Conservation (phyloP, 2,888 invertebrate genomes). For the Drosophila kanekoi region DNA sequence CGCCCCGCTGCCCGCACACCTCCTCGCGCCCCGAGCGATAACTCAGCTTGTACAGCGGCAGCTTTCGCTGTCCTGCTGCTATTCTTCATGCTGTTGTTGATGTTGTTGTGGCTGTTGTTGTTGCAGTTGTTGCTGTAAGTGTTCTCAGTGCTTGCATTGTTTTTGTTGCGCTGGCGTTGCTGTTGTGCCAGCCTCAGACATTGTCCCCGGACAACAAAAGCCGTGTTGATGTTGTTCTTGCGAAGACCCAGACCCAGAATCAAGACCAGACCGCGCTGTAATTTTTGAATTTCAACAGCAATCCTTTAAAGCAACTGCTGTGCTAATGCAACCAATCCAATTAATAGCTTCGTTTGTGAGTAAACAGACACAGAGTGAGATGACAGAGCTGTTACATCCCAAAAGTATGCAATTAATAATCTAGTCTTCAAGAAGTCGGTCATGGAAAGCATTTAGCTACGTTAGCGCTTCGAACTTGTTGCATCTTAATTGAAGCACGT, state of each 20-base stretch:
- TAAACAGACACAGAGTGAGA: neutral
- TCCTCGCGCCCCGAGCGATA: no score
- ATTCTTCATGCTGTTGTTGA: constrained; percentile 13
- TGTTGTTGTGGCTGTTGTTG: constrained; percentile 9
- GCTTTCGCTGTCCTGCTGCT: constrained; percentile 26
- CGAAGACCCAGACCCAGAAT: constrained; percentile 41
- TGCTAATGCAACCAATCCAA: constrained; percentile 19
- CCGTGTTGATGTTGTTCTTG: constrained; percentile 53
- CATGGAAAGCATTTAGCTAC: neutral
- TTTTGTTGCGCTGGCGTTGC: constrained; percentile 44
- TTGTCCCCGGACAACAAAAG: constrained; percentile 74
- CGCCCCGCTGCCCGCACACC: neutral
- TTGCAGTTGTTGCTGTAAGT: constrained; percentile 21
- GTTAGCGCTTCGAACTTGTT: constrained; percentile 28
- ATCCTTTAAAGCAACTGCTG: constrained; percentile 38
- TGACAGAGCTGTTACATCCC: neutral
- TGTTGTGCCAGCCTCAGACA: constrained; percentile 59
- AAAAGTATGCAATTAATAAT: constrained; percentile 2
- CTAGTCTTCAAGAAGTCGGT: neutral
- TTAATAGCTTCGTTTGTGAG: neutral
- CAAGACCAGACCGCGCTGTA: neutral
- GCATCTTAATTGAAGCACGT: constrained; percentile 24
- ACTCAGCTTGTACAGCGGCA: constrained; percentile 4
- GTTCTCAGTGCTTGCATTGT: constrained; percentile 49
- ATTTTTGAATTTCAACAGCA: constrained; percentile 28